phyloP scores from a whole-genome alignment of 2,797 vertebrate genomes.

The Semaprochilodus insignis region DNA sequence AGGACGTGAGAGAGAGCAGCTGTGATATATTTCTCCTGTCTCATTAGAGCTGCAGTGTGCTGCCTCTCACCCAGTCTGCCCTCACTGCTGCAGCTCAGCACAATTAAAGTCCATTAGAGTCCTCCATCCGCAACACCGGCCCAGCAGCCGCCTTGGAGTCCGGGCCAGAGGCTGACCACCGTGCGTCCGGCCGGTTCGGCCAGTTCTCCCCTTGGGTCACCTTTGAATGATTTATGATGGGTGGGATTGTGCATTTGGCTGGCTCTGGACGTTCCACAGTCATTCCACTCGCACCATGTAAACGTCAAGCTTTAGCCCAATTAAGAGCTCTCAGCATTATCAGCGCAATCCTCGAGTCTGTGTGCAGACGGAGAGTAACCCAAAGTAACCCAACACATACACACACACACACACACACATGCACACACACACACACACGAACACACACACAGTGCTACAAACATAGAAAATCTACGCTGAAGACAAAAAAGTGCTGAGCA shows the following conservation, averaged over 20 bases:
- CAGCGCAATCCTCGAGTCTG: not conserved
- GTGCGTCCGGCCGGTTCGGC: not conserved
- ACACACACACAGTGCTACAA: too few species aligned
- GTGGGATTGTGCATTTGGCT: not conserved
- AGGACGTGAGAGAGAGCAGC: constrained; percentile 32
- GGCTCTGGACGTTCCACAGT: not conserved
- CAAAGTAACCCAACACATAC: not conserved
- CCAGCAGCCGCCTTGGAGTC: not conserved
- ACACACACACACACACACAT: not conserved
- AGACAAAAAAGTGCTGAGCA: constrained; percentile 44
- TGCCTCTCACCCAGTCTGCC: constrained; percentile 26
- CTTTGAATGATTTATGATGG: constrained; percentile 11
- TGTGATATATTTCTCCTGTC: constrained; percentile 48
- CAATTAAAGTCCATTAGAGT: constrained; percentile 51
- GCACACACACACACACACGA: not conserved
- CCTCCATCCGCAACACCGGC: constrained; percentile 23
- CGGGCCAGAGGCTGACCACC: not conserved
- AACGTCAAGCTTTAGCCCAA: not conserved
- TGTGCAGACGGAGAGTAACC: not conserved
- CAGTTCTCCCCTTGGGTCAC: not conserved
- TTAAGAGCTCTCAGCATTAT: constrained; percentile 8
- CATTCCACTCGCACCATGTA: not conserved
- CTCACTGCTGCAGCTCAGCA: constrained; percentile 35
- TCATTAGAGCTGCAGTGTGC: constrained; percentile 51
- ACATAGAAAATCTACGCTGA: not conserved